Evolutionary conservation across 2,113 vertebrate species (phyloP), one percentile per base, ranked within the genome.

Genomic region (Centropus bengalensis): DNA sequence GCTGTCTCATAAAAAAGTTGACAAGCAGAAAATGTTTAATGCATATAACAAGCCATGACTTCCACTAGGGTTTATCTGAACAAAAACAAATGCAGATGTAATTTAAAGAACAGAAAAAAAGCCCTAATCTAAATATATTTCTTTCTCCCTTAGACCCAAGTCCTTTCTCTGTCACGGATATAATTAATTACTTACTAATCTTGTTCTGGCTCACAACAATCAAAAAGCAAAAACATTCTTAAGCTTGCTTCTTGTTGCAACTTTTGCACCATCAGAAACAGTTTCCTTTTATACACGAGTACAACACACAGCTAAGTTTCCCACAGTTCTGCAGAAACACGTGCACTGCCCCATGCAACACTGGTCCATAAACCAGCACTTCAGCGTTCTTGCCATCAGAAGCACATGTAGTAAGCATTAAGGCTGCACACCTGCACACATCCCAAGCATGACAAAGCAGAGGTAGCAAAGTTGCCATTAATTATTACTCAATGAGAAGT

Each of bases 61-160:
- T 90, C 69, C 59, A 88, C 49, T 56, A 54, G 14, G 64, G 80
- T 79, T 93, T 96, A 95, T 97, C 91, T 58, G 73, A 91, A 91
- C 20, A 38, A 88, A 93, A 97, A 88, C 69, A 97, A 78, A 91
- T 4, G 7, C 30, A 88, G 42, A 93, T 28, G 47, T 40, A 86
- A 96, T 91, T 83, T 81, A 95, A 94, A 88, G 63, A 22, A 77
- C 24, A 56, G n/a, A 63, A 86, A 85, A 87, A 82, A 58, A 19
- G 54, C 26, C 26, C 11, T 49, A 83, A 88, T 42, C 59, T 42
- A 93, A 89, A 86, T 55, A 44, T 9, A 36, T 52, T 42, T 69
- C 3, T 60, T 69, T 84, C 28, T 70, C 22, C 8, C 40, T 80
- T 44, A 77, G 84, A 63, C 36, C 59, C 32, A 86, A 89, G 32